Percentiles rank a stretch among this genome's conserved stretches.
phyloP scores from a whole-genome alignment of 1,140 invertebrate species.

The Meteorus sp. region DNA sequence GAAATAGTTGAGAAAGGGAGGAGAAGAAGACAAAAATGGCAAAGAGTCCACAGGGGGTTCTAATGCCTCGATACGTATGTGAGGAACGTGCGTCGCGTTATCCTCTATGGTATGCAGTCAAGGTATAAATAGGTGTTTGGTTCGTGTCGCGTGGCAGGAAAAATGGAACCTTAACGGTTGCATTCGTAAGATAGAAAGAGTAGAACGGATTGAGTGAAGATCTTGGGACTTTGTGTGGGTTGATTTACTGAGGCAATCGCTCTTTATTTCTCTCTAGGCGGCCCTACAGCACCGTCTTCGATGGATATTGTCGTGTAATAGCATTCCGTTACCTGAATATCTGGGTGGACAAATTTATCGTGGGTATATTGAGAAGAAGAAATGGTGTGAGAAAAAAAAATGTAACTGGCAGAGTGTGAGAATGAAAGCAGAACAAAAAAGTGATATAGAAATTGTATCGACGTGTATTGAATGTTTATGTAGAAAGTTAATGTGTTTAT shows the following conservation, averaged over 20 bases:
- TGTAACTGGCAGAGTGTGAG: too few relatives aligned
- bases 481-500: slow-evolving; percentile 5
- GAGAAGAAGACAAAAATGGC: neutral
- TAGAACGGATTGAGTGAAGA: slow-evolving; percentile 27
- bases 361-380: neutral
- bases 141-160: neutral
- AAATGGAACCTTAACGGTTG: slow-evolving; percentile 21
- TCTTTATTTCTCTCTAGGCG: slow-evolving; percentile 62
- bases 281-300: slow-evolving; percentile 50
- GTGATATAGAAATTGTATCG: too few relatives aligned
- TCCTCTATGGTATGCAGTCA: slow-evolving; percentile 36
- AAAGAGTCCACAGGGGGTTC: slow-evolving; percentile 35
- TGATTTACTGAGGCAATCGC: slow-evolving; percentile 60
- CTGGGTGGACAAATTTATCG: slow-evolving; percentile 13
- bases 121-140: slow-evolving; percentile 11
- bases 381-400: neutral
- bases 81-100: slow-evolving; percentile 33
- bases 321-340: slow-evolving; percentile 58
- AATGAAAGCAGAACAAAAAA: too few relatives aligned
- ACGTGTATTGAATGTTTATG: neutral
- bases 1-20: neutral
- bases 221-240: slow-evolving; percentile 26
- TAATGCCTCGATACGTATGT: slow-evolving; percentile 58
- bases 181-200: slow-evolving; percentile 8
- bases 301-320: slow-evolving; percentile 61